A percentile compares a stretch with the other conserved stretches of the same genome.
Conservation (phyloP, 2,797 vertebrate genomes). For the Lagorchestes hirsutus region DNA sequence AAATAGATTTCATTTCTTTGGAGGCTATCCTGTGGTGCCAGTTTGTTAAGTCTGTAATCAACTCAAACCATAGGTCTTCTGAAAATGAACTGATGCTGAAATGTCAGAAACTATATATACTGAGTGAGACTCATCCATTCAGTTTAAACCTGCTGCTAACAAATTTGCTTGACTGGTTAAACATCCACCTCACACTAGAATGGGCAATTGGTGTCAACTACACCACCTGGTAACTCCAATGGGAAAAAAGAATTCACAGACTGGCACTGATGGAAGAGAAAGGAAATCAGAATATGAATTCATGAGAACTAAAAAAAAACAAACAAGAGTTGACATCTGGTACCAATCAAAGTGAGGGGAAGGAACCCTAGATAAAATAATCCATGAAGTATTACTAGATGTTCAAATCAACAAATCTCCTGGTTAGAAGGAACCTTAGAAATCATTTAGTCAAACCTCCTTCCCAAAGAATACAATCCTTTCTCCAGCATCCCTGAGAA, state of each 20-base stretch:
- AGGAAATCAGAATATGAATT: conserved; percentile 1
- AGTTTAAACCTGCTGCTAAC: background rate
- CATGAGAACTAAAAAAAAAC: background rate
- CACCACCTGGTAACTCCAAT: background rate
- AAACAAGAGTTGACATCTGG: background rate
- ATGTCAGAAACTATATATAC: background rate
- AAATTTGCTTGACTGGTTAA: background rate
- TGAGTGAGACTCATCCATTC: background rate
- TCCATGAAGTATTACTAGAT: background rate
- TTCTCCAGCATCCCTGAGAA: background rate
- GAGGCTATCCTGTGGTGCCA: background rate
- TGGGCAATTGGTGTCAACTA: background rate
- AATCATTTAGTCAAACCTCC: background rate
- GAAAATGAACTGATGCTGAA: background rate
- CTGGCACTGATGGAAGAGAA: background rate
- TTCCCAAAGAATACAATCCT: background rate
- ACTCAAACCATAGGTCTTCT: background rate
- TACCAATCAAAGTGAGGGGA: background rate
- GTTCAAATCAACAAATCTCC: background rate
- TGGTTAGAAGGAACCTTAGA: accelerated
- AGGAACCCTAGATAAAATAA: background rate
- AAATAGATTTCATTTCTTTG: background rate
- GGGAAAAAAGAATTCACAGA: background rate
- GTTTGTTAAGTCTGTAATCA: background rate
- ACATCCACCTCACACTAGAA: background rate